Evolutionary conservation across 2,113 vertebrate genomes (phyloP).

Genomic region (Uropsilus gracilis): DNA sequence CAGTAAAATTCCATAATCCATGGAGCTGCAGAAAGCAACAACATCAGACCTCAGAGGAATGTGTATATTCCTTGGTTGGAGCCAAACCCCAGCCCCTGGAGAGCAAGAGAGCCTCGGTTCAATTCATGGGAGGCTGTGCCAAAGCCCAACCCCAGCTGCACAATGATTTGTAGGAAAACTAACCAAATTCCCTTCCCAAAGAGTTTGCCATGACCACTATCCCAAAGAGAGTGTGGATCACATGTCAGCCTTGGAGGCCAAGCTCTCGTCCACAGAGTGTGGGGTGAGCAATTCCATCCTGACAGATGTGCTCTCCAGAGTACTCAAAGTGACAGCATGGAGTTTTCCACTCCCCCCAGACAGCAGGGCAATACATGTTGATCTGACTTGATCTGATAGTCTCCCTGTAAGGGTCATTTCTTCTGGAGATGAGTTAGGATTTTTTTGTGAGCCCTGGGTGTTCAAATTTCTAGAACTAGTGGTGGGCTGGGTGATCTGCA

Average conservation of each 20-base stretch:
- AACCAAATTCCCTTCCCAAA: slow-evolving; percentile 35
- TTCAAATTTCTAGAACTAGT: not conserved
- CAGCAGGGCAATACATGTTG: not conserved
- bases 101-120: slow-evolving; percentile 30
- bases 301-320: slow-evolving; percentile 60
- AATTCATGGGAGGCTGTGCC: not conserved
- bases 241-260: slow-evolving; percentile 28
- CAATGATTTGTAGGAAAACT: not conserved
- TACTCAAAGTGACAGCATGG: not conserved
- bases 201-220: not conserved
- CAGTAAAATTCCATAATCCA: slow-evolving; percentile 12
- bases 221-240: not conserved
- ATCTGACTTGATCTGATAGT: not conserved
- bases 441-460: not conserved
- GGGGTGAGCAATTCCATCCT: not conserved
- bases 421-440: not conserved
- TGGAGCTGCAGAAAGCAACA: not conserved
- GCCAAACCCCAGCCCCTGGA: slow-evolving; percentile 46
- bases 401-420: not conserved
- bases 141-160: slow-evolving; percentile 64
- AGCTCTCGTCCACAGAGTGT: slow-evolving; percentile 6
- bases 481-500: not conserved
- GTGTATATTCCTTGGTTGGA: not conserved
- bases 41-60: not conserved
- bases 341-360: slow-evolving; percentile 50